A percentile compares a stretch with the other conserved stretches of the same genome.
Evolutionary conservation across 2,797 vertebrate genomes (phyloP).

Genomic region (Caiman crocodilus): DNA sequence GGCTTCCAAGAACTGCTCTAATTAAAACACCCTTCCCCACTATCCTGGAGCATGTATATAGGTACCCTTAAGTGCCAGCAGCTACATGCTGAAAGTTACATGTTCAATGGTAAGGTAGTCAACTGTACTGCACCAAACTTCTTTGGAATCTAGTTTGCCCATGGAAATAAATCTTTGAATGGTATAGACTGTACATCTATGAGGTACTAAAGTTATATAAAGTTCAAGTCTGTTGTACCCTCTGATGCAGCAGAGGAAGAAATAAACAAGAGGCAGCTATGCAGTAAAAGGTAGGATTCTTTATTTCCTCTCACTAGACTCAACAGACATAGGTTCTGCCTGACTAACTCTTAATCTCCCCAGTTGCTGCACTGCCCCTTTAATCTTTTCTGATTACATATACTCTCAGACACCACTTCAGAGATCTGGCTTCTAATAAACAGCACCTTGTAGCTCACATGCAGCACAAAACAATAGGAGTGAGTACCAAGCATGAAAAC

Average conservation of each 20-base stretch:
- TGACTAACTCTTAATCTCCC: slow-evolving; percentile 7
- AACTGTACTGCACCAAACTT: background rate
- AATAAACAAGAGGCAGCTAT: background rate
- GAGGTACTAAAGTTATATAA: background rate
- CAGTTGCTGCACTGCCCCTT: slow-evolving; percentile 13
- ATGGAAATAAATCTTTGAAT: background rate
- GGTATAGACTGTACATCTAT: background rate
- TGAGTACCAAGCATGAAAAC: background rate
- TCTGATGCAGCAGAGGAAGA: background rate
- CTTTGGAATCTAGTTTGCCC: background rate
- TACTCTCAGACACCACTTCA: background rate
- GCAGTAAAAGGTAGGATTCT: background rate
- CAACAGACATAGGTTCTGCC: background rate
- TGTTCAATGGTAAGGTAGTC: fast-evolving
- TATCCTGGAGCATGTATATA: too few relatives aligned
- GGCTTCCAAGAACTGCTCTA: too few relatives aligned
- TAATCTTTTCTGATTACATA: slow-evolving; percentile 30
- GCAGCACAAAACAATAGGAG: background rate
- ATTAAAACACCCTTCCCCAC: too few relatives aligned
- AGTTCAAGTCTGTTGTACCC: background rate
- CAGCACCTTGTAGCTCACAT: background rate
- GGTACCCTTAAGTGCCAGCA: background rate
- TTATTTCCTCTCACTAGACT: background rate
- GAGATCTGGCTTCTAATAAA: background rate
- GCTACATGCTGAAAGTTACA: background rate